phyloP scores from a whole-genome alignment of 2,113 vertebrate species.

The Crotalus tigris region DNA sequence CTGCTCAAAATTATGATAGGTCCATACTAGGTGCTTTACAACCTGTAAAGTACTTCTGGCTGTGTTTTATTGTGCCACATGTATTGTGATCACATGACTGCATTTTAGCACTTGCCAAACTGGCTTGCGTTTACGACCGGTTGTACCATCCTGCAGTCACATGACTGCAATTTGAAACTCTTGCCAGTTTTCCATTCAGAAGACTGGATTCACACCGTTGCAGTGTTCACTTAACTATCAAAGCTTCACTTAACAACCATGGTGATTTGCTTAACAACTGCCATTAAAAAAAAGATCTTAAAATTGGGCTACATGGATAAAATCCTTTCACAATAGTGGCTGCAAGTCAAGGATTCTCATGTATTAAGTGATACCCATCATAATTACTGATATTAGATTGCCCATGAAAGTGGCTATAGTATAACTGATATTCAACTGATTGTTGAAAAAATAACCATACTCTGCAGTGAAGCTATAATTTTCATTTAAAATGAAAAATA shows the following conservation, averaged over 20 bases:
- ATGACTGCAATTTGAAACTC: neutral
- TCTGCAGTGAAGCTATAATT: neutral
- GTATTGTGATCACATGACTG: neutral
- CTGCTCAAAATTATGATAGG: neutral
- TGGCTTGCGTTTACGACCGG: neutral
- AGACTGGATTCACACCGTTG: neutral
- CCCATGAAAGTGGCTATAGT: conserved; percentile 55
- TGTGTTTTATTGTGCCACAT: neutral
- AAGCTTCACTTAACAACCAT: neutral
- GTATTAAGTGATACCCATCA: conserved; percentile 49
- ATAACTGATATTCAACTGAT: conserved; percentile 51
- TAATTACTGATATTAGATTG: conserved; percentile 59
- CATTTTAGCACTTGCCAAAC: neutral
- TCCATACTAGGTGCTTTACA: neutral
- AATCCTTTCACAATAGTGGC: neutral
- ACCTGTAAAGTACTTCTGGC: neutral
- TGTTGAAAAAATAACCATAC: conserved; percentile 41
- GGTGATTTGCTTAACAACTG: neutral
- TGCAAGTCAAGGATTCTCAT: neutral
- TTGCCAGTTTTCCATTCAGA: neutral
- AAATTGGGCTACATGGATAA: neutral
- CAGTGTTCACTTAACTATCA: neutral
- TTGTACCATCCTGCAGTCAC: neutral
- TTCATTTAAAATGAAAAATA: conserved; percentile 16
- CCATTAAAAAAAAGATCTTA: neutral